A percentile compares a stretch with the other conserved stretches of the same genome.
Evolutionary conservation across 2,113 vertebrate genomes (phyloP).

Genomic region (Myotis lucifugus): DNA sequence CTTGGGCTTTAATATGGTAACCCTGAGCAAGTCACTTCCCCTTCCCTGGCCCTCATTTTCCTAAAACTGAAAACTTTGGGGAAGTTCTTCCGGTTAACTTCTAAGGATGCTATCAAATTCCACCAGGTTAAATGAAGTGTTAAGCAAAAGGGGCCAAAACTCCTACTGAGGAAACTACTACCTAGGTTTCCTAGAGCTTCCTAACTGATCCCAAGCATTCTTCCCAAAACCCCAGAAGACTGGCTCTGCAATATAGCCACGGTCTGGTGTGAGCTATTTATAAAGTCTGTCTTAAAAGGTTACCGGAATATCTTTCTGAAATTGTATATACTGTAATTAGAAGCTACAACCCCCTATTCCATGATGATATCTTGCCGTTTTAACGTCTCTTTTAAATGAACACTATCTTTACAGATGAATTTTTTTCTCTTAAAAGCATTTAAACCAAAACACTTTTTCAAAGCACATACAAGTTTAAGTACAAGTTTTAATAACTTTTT

Average conservation of each 20-base stretch:
- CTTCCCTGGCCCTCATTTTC: not conserved
- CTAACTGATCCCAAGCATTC: slow-evolving; percentile 27
- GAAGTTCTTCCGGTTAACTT: not conserved
- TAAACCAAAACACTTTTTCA: slow-evolving; percentile 53
- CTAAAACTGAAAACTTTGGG: not conserved
- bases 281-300: slow-evolving; percentile 74
- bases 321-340: slow-evolving; percentile 74
- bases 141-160: not conserved
- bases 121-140: not conserved
- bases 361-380: slow-evolving; percentile 56
- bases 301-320: slow-evolving; percentile 75
- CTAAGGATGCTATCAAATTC: not conserved
- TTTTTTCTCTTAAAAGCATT: slow-evolving; percentile 42
- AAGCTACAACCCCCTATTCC: slow-evolving; percentile 65
- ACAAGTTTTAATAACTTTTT: slow-evolving; percentile 47
- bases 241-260: slow-evolving; percentile 35
- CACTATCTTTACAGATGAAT: not conserved
- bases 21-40: not conserved
- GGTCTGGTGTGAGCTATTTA: slow-evolving; percentile 72
- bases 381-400: slow-evolving; percentile 59
- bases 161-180: not conserved
- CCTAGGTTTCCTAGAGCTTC: not conserved
- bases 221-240: slow-evolving; percentile 64
- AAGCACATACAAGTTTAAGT: not conserved
- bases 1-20: not conserved